A percentile compares a stretch with the other conserved stretches of the same genome.
These are phyloP conservation scores for Anas flavirostris DNA, from an alignment of 2,797 vertebrate genomes.

Conservation along the genomic window DNA sequence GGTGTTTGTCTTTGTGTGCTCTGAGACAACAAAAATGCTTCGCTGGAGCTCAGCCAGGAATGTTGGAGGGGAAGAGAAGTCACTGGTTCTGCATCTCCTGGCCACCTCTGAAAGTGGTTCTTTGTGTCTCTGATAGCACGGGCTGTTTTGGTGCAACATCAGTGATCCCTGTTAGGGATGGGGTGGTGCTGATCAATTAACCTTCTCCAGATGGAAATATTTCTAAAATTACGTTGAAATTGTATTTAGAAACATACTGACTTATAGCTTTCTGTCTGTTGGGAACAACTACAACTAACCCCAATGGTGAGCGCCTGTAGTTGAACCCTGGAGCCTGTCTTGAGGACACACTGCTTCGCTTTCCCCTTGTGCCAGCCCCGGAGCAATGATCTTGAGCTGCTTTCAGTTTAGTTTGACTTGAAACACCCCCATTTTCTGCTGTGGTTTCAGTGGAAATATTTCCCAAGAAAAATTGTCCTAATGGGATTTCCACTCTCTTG, in stretches of 20 bases:
- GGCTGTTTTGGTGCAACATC: not conserved
- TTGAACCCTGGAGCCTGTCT: not conserved
- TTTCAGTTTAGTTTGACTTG: not conserved
- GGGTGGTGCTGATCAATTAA: not conserved
- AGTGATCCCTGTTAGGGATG: not conserved
- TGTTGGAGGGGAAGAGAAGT: not conserved
- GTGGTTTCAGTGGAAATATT: not conserved
- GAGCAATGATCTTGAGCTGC: not conserved
- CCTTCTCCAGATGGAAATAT: not conserved
- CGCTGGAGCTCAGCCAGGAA: too few species aligned
- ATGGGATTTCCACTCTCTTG: not conserved
- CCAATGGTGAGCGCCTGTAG: not conserved
- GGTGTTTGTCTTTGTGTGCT: accelerated
- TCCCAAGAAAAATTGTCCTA: not conserved
- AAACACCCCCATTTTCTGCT: not conserved
- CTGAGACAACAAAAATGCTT: not conserved
- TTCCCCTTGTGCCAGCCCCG: not conserved
- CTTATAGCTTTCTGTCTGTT: not conserved
- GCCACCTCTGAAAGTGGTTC: not conserved
- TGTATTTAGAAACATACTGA: not conserved
- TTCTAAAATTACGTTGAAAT: not conserved
- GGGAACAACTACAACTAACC: not conserved
- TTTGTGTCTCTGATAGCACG: not conserved
- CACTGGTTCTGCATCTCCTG: not conserved
- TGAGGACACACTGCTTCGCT: accelerated